phyloP scores from a whole-genome alignment of 2,888 invertebrate genomes.

The Apodemia zela region DNA sequence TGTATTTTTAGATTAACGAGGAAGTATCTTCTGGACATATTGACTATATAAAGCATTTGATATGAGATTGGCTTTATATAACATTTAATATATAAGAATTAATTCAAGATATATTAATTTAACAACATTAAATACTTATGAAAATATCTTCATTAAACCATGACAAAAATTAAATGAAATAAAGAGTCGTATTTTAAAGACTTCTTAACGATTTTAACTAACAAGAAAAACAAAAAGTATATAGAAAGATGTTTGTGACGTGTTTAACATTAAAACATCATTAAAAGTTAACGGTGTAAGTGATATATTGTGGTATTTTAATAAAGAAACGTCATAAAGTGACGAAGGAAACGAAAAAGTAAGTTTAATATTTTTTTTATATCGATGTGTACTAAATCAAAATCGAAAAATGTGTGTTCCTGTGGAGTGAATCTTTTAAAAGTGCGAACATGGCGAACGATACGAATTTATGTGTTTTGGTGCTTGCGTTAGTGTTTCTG shows the following conservation, averaged over 20 bases:
- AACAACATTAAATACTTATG: too few relatives aligned
- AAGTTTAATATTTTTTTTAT: background rate
- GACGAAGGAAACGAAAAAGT: background rate
- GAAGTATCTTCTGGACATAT: slow-evolving; percentile 30
- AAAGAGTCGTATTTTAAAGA: too few relatives aligned
- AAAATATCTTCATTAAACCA: too few relatives aligned
- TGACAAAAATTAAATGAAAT: too few relatives aligned
- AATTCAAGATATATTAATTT: too few relatives aligned
- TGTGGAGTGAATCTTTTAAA: slow-evolving; percentile 27
- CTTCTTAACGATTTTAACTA: too few relatives aligned
- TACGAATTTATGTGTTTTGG: slow-evolving; percentile 45
- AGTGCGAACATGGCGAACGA: slow-evolving; percentile 29
- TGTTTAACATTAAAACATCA: background rate
- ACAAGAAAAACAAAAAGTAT: too few relatives aligned
- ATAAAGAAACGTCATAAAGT: background rate
- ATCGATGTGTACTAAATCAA: slow-evolving; percentile 54
- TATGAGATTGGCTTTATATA: too few relatives aligned
- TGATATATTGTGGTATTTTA: background rate
- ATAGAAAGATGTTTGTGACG: too few relatives aligned
- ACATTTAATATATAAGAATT: too few relatives aligned
- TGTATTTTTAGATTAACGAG: slow-evolving; percentile 35
- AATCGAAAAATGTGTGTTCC: slow-evolving; percentile 31
- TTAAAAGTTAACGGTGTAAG: background rate
- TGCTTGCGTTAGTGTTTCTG: slow-evolving; percentile 47
- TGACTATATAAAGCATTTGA: background rate